Conservation (phyloP, 1,140 invertebrate species). For the Neodiprion fabricii region DNA sequence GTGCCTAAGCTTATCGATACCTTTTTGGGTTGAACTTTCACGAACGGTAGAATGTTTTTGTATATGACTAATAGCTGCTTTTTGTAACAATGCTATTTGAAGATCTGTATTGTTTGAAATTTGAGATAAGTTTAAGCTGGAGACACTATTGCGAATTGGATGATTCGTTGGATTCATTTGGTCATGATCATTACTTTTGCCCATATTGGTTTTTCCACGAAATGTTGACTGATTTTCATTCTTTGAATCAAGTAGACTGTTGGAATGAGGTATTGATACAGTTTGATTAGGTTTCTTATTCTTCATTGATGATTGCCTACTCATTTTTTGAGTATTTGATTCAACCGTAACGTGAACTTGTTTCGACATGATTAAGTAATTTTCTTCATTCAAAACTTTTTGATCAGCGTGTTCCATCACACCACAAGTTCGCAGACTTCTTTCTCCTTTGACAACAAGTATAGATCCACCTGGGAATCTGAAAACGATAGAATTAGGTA, state of each 20-base stretch:
- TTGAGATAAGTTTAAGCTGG: too few relatives aligned
- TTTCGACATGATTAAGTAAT: conserved; percentile 63
- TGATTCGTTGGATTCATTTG: too few relatives aligned
- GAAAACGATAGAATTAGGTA: conserved; percentile 23
- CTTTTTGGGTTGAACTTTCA: not conserved
- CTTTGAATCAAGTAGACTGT: too few relatives aligned
- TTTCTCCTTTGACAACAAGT: conserved; percentile 79
- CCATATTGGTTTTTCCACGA: too few relatives aligned
- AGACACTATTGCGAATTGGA: too few relatives aligned
- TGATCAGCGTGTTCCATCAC: conserved; percentile 73
- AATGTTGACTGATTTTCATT: too few relatives aligned
- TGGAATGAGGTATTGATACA: too few relatives aligned
- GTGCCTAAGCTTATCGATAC: not conserved
- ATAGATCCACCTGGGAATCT: conserved; percentile 76
- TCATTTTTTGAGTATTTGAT: conserved; percentile 61
- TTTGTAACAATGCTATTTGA: not conserved
- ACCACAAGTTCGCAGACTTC: conserved; percentile 77
- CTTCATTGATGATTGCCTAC: conserved; percentile 17
- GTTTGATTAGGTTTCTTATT: conserved; percentile 17
- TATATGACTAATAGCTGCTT: not conserved
- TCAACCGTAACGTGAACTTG: conserved; percentile 75
- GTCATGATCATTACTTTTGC: too few relatives aligned
- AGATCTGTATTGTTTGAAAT: not conserved
- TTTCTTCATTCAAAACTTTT: conserved; percentile 61
- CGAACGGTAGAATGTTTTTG: not conserved